Evolutionary conservation across 2,797 vertebrate species (phyloP).

Genomic region (Typhlichthys subterraneus): DNA sequence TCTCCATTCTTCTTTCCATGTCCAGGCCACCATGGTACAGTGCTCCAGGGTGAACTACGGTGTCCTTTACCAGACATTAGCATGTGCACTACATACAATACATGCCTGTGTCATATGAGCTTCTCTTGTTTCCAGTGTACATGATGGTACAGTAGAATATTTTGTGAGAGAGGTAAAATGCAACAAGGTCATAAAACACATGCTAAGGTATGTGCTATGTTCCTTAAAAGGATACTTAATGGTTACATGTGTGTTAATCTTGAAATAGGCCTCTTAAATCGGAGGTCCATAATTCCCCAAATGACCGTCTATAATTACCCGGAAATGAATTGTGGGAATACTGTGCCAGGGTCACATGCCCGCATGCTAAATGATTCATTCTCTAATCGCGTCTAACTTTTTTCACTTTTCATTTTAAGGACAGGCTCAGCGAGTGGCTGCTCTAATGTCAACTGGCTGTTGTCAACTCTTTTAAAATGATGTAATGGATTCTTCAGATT

Average conservation of each 20-base stretch:
- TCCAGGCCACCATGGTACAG: too few relatives aligned
- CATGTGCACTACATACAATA: too few relatives aligned
- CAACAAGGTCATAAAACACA: background rate
- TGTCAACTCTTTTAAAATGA: slow-evolving; percentile 57
- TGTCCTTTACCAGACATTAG: too few relatives aligned
- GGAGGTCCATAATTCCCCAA: slow-evolving; percentile 38
- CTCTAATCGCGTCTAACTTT: slow-evolving; percentile 63
- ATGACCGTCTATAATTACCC: slow-evolving; percentile 32
- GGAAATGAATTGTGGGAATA: slow-evolving; percentile 32
- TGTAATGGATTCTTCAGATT: slow-evolving; percentile 61
- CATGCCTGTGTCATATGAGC: too few relatives aligned
- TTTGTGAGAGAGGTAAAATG: background rate
- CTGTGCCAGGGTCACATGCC: slow-evolving; percentile 52
- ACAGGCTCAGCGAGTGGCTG: slow-evolving; percentile 23
- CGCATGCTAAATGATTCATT: slow-evolving; percentile 56
- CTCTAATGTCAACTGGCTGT: slow-evolving; percentile 60
- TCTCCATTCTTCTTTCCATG: too few relatives aligned
- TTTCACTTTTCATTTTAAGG: slow-evolving; percentile 49
- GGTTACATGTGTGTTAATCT: slow-evolving; percentile 3
- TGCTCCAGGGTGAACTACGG: too few relatives aligned
- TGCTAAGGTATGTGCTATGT: background rate
- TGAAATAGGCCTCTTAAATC: slow-evolving; percentile 12
- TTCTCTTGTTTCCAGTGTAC: too few relatives aligned
- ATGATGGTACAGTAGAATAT: too few relatives aligned
- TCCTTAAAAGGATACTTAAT: background rate